Base-by-base conservation (phyloP, 2,888 invertebrate genomes). In the Gnatocerus cornutus region DNA sequence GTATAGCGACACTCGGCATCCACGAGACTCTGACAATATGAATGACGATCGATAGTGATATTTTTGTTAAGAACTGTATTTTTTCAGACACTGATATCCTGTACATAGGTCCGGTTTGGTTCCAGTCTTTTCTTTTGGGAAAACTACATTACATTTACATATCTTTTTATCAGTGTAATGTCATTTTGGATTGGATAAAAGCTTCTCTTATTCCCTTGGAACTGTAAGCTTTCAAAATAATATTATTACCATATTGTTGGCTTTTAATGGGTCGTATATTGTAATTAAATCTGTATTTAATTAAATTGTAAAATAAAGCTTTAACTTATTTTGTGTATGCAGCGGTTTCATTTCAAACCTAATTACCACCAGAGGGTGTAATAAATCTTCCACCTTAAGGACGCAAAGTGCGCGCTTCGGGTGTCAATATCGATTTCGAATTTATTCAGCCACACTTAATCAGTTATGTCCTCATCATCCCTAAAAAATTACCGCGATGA, bases 291-390 rank as follows among this genome's bases (percentile, higher is more conserved):
- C 78, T 82, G 82, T 84, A 83, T 80, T 80, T 81, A 78, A 78
- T 81, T 78, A 77, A 78, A 81, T 78, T 84, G 83, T 83, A 82
- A 82, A 84, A 84, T 84, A 85, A 85, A 85, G 85, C 85, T 84
- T 82, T 78, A 81, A 80, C 83, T 82, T 85, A 85, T 85, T 85
- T 85, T 85, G 84, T 84, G 84, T 84, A 84, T 48, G 63, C 56
- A 10, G 55, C 27, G 48, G 68, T 68, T 53, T 68, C 27, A 68
- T 68, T 68, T 53, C 37, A 1, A 29, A 16, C 65, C 65, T 56
- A 45, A 65, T 56, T 53, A 53, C 50, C 58, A 58, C 58, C 58
- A 12, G 9, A n/a, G 43, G 41, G 27, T 27, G 21, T 43, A 27
- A 56, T 56, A 56, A 56, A 58, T 58, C 58, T 48, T 8, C 14